Evolutionary conservation across 1,140 invertebrate species (phyloP), one percentile per base, ranked within the genome.

Genomic region (Anadara kagoshimensis): DNA sequence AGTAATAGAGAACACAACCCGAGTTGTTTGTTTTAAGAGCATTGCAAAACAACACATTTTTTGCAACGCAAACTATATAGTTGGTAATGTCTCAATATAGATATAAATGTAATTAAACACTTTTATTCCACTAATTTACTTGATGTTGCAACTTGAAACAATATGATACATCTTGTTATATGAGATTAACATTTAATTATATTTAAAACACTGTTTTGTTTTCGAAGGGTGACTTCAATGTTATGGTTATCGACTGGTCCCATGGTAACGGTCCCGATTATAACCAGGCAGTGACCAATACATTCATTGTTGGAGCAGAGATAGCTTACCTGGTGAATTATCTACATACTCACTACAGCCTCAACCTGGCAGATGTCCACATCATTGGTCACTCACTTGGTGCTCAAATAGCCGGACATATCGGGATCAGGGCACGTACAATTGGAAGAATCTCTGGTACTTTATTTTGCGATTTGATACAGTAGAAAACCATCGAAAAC

Each of bases 181-280:
- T n/a, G n/a, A n/a, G n/a, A n/a, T n/a, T n/a, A n/a, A n/a, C n/a
- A n/a, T n/a, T n/a, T n/a, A n/a, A n/a, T n/a, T n/a, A n/a, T n/a
- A n/a, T n/a, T n/a, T n/a, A n/a, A n/a, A n/a, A n/a, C n/a, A n/a
- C n/a, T n/a, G n/a, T n/a, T 64, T 53, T 64, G 26, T 45, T 58
- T 43, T 69, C 62, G 20, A 26, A 82, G 80, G 75, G 69, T 20
- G 74, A 76, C 41, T 74, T 94, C 74, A 96, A 96, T 85, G 93
- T 96, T 0, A 94, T 98, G 47, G 96, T 96, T 82, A 95, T 98
- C 8, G 95, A 98, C 85, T 98, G 97, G 97, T 94, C 95, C 75
- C 94, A 93, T 36, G 97, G 97, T 0, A 95, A 96, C 4, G 92
- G 93, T 0, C 53, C 56, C 10, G 96, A 96, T 86, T 98, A 98